Conservation (phyloP, 1,140 invertebrate species). For the Drosophila nebulosa region DNA sequence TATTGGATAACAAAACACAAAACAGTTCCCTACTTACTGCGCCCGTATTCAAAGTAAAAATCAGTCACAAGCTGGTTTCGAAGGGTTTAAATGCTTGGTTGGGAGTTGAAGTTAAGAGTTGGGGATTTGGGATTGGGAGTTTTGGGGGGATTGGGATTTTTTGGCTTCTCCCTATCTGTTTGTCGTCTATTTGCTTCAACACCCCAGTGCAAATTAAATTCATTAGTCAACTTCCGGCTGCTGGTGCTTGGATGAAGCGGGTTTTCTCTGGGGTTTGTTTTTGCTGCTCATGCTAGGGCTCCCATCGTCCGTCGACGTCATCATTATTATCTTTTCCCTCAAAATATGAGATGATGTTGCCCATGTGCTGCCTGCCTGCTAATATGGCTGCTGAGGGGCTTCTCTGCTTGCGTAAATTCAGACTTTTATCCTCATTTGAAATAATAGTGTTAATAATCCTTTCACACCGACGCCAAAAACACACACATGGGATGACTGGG, state of each 20-base stretch:
- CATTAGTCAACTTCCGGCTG: constrained; percentile 75
- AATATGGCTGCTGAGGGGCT: constrained; percentile 4
- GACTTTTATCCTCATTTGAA: constrained; percentile 79
- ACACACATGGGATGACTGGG: too few relatives aligned
- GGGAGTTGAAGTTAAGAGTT: too few relatives aligned
- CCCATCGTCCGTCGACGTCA: background rate
- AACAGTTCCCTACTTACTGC: constrained; percentile 54
- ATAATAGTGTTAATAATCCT: constrained; percentile 79
- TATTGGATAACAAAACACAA: constrained; percentile 24
- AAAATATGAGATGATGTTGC: constrained; percentile 18
- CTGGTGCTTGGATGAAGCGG: constrained; percentile 13
- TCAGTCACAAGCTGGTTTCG: constrained; percentile 26
- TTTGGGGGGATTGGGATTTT: constrained; percentile 6
- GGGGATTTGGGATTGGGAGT: too few relatives aligned
- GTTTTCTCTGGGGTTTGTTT: constrained; percentile 28
- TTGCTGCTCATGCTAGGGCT: constrained; percentile 9
- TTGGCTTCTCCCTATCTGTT: constrained; percentile 32
- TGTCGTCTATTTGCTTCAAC: constrained; percentile 72
- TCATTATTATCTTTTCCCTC: background rate
- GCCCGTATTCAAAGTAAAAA: constrained; percentile 1
- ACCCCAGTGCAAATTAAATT: constrained; percentile 77
- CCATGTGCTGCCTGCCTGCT: constrained; percentile 53
- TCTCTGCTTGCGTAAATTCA: constrained; percentile 66
- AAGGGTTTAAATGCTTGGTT: constrained; percentile 47
- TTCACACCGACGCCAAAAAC: constrained; percentile 57